Conservation (phyloP, 2,113 vertebrate genomes). For the Poecile atricapillus region DNA sequence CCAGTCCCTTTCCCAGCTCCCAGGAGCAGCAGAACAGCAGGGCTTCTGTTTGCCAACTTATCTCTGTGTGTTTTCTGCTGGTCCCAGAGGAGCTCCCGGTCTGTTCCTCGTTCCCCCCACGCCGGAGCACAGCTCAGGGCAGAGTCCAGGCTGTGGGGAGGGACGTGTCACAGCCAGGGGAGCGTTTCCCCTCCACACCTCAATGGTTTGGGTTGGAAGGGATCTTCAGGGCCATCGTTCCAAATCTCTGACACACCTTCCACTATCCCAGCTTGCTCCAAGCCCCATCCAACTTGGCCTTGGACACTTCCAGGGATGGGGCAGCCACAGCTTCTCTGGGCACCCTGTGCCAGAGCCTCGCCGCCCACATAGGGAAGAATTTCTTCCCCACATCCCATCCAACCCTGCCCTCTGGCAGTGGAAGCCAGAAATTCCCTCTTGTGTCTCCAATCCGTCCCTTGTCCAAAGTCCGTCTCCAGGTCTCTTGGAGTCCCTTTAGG, state of each 20-base stretch:
- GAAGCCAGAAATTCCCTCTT: neutral
- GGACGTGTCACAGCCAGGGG: neutral
- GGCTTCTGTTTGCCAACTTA: accelerated
- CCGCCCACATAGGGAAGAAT: neutral
- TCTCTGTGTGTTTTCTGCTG: neutral
- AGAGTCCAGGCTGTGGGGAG: neutral
- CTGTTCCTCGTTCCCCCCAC: accelerated
- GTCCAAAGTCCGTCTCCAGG: neutral
- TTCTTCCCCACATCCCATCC: neutral
- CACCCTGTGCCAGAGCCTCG: neutral
- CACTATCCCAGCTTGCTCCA: accelerated
- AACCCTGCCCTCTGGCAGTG: neutral
- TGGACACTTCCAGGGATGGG: neutral
- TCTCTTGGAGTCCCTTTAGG: neutral
- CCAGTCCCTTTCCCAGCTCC: neutral
- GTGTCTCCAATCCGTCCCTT: neutral
- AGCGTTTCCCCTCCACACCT: accelerated
- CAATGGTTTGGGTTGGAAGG: neutral
- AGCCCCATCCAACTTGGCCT: neutral
- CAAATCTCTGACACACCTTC: neutral
- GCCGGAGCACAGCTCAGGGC: neutral
- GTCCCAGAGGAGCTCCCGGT: neutral
- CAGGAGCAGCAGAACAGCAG: neutral
- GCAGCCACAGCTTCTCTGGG: neutral
- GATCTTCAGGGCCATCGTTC: neutral